phyloP scores from a whole-genome alignment of 2,888 invertebrate genomes.

The Saturnia pavonia region DNA sequence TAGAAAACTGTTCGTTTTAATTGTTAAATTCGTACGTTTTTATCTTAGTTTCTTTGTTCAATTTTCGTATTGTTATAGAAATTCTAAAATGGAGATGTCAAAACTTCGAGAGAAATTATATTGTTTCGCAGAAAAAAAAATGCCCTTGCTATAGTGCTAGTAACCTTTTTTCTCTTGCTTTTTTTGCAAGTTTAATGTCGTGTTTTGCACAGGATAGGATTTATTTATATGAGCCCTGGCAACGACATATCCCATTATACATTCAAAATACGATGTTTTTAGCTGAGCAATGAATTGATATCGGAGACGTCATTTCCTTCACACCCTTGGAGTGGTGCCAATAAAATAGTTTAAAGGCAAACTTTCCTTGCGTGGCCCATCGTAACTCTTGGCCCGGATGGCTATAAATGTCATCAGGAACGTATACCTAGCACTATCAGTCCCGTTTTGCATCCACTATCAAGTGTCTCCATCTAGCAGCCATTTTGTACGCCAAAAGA shows the following conservation, averaged over 20 bases:
- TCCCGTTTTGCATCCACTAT: slow-evolving; percentile 72
- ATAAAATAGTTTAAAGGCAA: slow-evolving; percentile 66
- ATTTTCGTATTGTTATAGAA: slow-evolving; percentile 32
- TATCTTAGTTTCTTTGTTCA: slow-evolving; percentile 29
- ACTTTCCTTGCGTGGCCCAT: slow-evolving; percentile 58
- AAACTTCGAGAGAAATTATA: slow-evolving; percentile 30
- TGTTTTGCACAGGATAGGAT: slow-evolving; percentile 20
- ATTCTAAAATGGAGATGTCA: slow-evolving; percentile 45
- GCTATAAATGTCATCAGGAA: slow-evolving; percentile 70
- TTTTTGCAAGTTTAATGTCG: slow-evolving; percentile 20
- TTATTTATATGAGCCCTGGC: slow-evolving; percentile 47
- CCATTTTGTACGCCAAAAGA: slow-evolving; percentile 53
- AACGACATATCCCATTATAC: slow-evolving; percentile 60
- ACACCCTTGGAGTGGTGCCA: slow-evolving; percentile 69
- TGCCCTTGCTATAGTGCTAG: slow-evolving; percentile 14
- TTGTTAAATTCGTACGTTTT: slow-evolving; percentile 43
- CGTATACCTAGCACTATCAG: slow-evolving; percentile 68
- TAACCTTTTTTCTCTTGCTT: slow-evolving; percentile 19
- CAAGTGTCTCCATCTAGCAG: slow-evolving; percentile 68
- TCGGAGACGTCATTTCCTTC: slow-evolving; percentile 52
- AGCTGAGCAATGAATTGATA: slow-evolving; percentile 70
- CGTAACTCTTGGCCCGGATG: slow-evolving; percentile 62
- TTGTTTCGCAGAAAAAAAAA: slow-evolving; percentile 16
- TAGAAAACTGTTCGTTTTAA: slow-evolving; percentile 40
- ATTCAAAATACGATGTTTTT: slow-evolving; percentile 69